These are phyloP conservation scores for Sinohyriopsis cumingii DNA, from an alignment of 2,888 invertebrate species.

Conservation along the genomic window DNA sequence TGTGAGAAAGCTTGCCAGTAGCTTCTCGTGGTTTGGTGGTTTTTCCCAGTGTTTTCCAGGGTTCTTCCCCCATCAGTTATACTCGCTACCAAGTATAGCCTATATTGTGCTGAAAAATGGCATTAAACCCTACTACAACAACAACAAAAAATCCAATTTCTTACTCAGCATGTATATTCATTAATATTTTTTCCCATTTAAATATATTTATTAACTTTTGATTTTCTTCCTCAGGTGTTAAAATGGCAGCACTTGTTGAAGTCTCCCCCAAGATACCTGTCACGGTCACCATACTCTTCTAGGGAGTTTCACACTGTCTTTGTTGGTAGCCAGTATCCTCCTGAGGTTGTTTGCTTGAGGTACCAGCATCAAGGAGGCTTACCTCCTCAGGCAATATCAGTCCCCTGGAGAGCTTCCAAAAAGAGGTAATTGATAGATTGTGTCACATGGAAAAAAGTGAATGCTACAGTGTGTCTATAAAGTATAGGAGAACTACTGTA, in stretches of 20 bases:
- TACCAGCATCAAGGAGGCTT: slow-evolving; percentile 15
- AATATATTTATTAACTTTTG: not conserved
- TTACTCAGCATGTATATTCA: not conserved
- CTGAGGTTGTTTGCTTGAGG: slow-evolving; percentile 44
- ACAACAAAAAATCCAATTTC: too few species aligned
- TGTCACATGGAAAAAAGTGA: too few species aligned
- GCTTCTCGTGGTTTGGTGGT: too few species aligned
- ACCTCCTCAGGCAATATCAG: slow-evolving; percentile 22
- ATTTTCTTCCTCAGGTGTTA: slow-evolving; percentile 43
- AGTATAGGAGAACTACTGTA: too few species aligned
- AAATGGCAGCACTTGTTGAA: slow-evolving; percentile 50
- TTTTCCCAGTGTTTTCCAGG: too few species aligned
- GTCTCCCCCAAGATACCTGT: slow-evolving; percentile 48
- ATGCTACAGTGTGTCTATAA: too few species aligned
- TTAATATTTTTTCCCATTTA: not conserved
- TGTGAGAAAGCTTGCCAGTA: too few species aligned
- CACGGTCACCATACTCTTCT: not conserved
- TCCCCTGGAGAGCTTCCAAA: slow-evolving; percentile 38
- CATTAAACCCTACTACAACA: too few species aligned
- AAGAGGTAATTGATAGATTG: slow-evolving; percentile 16
- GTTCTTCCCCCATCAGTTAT: too few species aligned
- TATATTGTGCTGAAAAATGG: too few species aligned
- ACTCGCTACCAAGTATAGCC: too few species aligned
- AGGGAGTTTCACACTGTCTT: slow-evolving; percentile 21
- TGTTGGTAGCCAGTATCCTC: slow-evolving; percentile 48